These are phyloP conservation scores for Hetaerina americana DNA, from an alignment of 1,140 invertebrate species.

Conservation along the genomic window DNA sequence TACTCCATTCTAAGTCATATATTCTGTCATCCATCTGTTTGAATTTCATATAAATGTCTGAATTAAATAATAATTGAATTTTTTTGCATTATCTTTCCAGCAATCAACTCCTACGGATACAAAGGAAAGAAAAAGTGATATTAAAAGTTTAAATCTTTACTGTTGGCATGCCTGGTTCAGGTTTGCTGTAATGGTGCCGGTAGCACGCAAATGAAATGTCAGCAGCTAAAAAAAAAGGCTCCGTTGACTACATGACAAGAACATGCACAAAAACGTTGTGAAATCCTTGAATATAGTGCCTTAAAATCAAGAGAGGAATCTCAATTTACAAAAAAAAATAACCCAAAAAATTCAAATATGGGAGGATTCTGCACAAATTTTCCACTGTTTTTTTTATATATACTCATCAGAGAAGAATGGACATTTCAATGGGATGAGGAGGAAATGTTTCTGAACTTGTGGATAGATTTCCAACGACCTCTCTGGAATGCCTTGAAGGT, in stretches of 20 bases:
- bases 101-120: constrained; percentile 62
- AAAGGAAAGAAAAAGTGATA: constrained; percentile 37
- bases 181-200: constrained; percentile 6
- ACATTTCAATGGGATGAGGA: too few relatives aligned
- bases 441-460: too few relatives aligned
- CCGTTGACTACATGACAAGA: background rate
- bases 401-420: too few relatives aligned
- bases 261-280: background rate
- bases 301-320: background rate
- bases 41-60: background rate
- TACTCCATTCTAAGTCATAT: background rate
- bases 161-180: background rate
- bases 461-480: too few relatives aligned
- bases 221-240: background rate
- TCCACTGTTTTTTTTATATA: too few relatives aligned
- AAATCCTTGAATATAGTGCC: background rate
- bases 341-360: too few relatives aligned
- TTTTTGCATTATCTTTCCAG: constrained; percentile 34
- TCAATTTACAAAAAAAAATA: too few relatives aligned
- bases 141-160: constrained; percentile 11
- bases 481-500: too few relatives aligned
- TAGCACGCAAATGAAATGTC: background rate
- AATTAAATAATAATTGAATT: background rate
- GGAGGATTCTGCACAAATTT: too few relatives aligned
- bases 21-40: background rate